phyloP scores from a whole-genome alignment of 2,113 vertebrate genomes.

The Pseudois nayaur region DNA sequence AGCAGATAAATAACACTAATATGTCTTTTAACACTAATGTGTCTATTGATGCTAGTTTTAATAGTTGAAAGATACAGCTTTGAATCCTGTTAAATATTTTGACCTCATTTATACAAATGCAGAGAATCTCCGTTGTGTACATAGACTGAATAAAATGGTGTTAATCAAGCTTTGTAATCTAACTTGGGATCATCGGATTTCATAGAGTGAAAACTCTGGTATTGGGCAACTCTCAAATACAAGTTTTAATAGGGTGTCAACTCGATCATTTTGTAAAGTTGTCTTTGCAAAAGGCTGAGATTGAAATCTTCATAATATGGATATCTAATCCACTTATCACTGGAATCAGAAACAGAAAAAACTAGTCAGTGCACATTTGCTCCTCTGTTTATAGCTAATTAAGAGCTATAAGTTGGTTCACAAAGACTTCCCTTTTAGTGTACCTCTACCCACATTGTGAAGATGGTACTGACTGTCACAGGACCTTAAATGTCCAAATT shows the following conservation, averaged over 20 bases:
- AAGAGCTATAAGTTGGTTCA: neutral
- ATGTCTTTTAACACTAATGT: neutral
- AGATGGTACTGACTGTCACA: neutral
- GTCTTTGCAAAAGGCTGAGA: neutral
- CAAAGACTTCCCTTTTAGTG: neutral
- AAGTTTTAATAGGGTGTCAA: neutral
- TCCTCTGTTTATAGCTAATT: neutral
- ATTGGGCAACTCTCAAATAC: neutral
- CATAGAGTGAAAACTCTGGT: neutral
- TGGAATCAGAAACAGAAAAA: neutral
- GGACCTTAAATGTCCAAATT: neutral
- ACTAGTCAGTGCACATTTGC: neutral
- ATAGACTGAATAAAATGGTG: neutral
- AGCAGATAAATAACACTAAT: neutral
- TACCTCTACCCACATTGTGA: neutral
- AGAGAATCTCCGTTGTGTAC: neutral
- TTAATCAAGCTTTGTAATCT: neutral
- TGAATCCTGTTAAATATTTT: neutral
- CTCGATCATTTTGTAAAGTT: neutral
- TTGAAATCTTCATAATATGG: neutral
- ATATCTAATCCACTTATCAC: neutral
- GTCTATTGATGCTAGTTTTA: neutral
- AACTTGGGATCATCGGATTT: neutral
- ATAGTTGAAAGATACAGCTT: constrained; percentile 18
- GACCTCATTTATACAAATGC: neutral